These are phyloP conservation scores for Varecia variegata DNA, from an alignment of 2,797 vertebrate genomes.

Conservation along the genomic window DNA sequence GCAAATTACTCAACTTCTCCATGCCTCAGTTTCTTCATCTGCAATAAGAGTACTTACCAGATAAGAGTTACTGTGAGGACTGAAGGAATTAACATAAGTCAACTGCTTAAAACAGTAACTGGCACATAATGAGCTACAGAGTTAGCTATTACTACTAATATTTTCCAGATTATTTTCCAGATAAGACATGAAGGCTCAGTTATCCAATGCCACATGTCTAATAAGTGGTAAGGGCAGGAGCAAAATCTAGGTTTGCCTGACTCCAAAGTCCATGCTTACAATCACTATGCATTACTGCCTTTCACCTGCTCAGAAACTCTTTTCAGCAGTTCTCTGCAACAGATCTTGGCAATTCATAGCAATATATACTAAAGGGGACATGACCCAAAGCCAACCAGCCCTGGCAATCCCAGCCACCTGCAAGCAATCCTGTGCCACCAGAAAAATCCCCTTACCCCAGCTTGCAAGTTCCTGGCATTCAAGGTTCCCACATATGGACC, in stretches of 20 bases:
- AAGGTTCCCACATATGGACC: not conserved
- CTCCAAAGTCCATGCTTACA: not conserved
- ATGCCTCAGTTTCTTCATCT: not conserved
- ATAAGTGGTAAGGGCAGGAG: not conserved
- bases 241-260: slow-evolving; percentile 17
- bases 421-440: not conserved
- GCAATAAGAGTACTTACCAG: not conserved
- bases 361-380: not conserved
- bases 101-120: not conserved
- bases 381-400: not conserved
- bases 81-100: not conserved
- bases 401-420: not conserved
- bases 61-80: not conserved
- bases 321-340: not conserved
- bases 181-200: slow-evolving; percentile 7
- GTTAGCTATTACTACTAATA: not conserved
- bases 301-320: not conserved
- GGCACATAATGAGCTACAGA: not conserved
- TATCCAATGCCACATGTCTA: not conserved
- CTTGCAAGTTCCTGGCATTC: not conserved
- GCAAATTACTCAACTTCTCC: slow-evolving; percentile 26
- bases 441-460: not conserved
- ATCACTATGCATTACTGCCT: not conserved
- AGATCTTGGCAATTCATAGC: not conserved
- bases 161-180: not conserved